phyloP scores from a whole-genome alignment of 2,888 invertebrate genomes.

The Lucinisca nassula region DNA sequence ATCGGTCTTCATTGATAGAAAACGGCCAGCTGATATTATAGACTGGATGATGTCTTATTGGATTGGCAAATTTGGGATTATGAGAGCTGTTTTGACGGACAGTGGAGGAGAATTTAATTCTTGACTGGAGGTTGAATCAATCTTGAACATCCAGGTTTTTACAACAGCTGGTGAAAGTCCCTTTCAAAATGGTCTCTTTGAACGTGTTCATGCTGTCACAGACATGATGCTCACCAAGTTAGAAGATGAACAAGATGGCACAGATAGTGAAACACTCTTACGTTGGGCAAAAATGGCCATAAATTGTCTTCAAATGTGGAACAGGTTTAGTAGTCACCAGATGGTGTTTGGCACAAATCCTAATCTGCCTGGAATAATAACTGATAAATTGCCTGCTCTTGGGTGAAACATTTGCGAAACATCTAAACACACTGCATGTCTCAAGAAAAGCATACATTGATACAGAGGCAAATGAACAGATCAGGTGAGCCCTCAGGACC shows the following conservation, averaged over 20 bases:
- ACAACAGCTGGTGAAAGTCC: too few species aligned
- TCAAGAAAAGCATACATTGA: conserved; percentile 61
- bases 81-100: too few species aligned
- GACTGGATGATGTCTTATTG: too few species aligned
- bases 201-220: conserved; percentile 17
- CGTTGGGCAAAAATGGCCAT: conserved; percentile 42
- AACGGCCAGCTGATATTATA: too few species aligned
- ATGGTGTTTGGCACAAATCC: conserved; percentile 57
- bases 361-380: conserved; percentile 49
- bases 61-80: too few species aligned
- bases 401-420: conserved; percentile 51
- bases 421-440: conserved; percentile 50
- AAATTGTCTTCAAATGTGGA: conserved; percentile 61
- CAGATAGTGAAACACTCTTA: too few species aligned
- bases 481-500: conserved; percentile 59
- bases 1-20: too few species aligned
- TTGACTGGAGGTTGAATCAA: too few species aligned
- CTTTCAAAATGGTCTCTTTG: conserved; percentile 6
- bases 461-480: conserved; percentile 67
- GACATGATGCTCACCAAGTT: conserved; percentile 45
- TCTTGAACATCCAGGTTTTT: too few species aligned
- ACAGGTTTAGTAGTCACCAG: conserved; percentile 52
- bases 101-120: too few species aligned
- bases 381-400: conserved; percentile 40
- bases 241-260: conserved; percentile 18